phyloP scores from a whole-genome alignment of 2,888 invertebrate species.

The Scaptodrosophila latifasciaeformis region DNA sequence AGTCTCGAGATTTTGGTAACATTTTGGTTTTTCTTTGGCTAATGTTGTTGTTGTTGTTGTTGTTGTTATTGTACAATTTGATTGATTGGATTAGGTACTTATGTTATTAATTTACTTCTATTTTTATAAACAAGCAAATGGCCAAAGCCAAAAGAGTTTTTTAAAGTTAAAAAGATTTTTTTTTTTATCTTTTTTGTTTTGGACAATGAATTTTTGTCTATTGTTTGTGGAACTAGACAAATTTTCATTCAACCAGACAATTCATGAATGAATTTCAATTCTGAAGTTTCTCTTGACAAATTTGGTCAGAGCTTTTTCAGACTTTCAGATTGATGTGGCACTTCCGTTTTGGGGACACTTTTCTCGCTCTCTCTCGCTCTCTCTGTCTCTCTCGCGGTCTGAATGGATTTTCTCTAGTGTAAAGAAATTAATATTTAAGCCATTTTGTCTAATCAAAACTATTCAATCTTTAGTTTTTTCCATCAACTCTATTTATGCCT shows the following conservation, averaged over 20 bases:
- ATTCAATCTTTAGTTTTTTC: neutral
- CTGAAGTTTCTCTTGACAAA: conserved; percentile 40
- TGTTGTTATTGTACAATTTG: conserved; percentile 52
- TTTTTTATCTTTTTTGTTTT: neutral
- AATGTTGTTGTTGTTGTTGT: conserved; percentile 24
- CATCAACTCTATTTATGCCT: no score
- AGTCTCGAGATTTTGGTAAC: no score
- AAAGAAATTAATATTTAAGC: conserved; percentile 55
- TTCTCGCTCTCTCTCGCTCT: neutral
- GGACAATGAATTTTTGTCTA: conserved; percentile 38
- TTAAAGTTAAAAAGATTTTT: neutral
- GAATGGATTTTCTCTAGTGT: conserved; percentile 38
- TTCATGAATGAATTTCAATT: conserved; percentile 44
- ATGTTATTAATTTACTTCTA: conserved; percentile 72
- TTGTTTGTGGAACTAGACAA: conserved; percentile 21
- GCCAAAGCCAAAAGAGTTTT: neutral
- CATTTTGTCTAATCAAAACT: conserved; percentile 11
- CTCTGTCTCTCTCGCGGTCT: neutral
- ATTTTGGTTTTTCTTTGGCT: conserved; percentile 22
- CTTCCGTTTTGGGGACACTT: conserved; percentile 38
- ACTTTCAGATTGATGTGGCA: conserved; percentile 52
- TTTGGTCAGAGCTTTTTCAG: conserved; percentile 22
- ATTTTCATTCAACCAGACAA: conserved; percentile 51
- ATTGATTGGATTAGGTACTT: conserved; percentile 74
- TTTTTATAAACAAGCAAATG: conserved; percentile 60